Evolutionary conservation across 1,140 invertebrate species (phyloP).

Genomic region (Drosophila trapezifrons): DNA sequence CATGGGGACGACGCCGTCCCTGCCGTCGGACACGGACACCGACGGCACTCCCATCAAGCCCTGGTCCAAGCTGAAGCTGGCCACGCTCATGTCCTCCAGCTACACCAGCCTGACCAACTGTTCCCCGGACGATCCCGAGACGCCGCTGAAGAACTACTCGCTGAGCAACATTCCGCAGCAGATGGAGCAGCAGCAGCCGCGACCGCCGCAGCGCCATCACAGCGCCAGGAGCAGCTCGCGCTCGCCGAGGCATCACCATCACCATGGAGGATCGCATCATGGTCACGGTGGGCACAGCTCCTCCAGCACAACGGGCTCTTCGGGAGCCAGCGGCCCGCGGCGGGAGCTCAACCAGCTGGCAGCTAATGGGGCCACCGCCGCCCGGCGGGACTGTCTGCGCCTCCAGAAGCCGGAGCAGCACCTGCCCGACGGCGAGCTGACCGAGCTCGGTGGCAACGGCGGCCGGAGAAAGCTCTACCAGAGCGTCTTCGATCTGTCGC

Average conservation of each 20-base stretch:
- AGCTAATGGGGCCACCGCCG: slow-evolving; percentile 14
- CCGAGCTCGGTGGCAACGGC: slow-evolving; percentile 21
- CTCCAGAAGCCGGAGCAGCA: slow-evolving; percentile 66
- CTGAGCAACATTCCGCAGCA: slow-evolving; percentile 75
- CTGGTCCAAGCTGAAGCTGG: slow-evolving; percentile 83
- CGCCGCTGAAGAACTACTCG: slow-evolving; percentile 74
- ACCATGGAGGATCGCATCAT: slow-evolving; percentile 24
- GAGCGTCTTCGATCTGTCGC: slow-evolving; percentile 94
- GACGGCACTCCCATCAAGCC: slow-evolving; percentile 79
- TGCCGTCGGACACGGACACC: slow-evolving; percentile 75
- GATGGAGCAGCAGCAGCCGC: slow-evolving; percentile 41
- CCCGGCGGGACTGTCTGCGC: slow-evolving; percentile 48
- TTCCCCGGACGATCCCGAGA: slow-evolving; percentile 66
- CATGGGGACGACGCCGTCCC: slow-evolving; percentile 25
- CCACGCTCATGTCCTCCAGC: slow-evolving; percentile 80
- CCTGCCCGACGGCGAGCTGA: slow-evolving; percentile 43
- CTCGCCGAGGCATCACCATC: slow-evolving; percentile 49
- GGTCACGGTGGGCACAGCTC: slow-evolving; percentile 22
- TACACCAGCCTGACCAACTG: slow-evolving; percentile 78
- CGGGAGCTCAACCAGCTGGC: slow-evolving; percentile 24
- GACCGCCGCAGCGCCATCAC: slow-evolving; percentile 38
- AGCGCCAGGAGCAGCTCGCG: slow-evolving; percentile 59
- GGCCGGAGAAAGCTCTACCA: slow-evolving; percentile 64
- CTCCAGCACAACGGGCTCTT: slow-evolving; percentile 53
- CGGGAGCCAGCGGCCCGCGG: slow-evolving; percentile 15